Evolutionary conservation across 2,113 vertebrate species (phyloP).

Genomic region (Enhydra lutris): DNA sequence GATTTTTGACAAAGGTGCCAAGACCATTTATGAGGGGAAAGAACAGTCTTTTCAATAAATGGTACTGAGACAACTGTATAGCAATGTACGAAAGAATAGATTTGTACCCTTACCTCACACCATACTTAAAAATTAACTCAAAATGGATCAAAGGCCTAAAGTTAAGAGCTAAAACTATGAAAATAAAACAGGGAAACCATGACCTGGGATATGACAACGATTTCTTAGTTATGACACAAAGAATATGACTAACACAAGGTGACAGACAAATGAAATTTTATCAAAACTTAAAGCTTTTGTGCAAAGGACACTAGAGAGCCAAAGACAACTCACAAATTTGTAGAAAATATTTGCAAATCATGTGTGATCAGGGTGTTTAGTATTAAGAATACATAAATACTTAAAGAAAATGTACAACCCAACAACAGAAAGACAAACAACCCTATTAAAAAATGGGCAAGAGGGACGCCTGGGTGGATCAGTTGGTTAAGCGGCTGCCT

Average conservation of each 20-base stretch:
- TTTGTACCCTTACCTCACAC: neutral
- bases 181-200: neutral
- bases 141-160: neutral
- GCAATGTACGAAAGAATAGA: neutral
- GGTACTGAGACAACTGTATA: neutral
- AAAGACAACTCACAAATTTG: neutral
- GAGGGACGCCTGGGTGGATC: no score
- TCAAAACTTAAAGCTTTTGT: neutral
- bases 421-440: neutral
- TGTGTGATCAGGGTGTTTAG: neutral
- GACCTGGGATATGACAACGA: neutral
- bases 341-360: neutral
- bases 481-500: no score
- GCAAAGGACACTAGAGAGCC: neutral
- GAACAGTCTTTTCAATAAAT: neutral
- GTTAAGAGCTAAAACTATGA: neutral
- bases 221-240: neutral
- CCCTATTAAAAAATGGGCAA: neutral
- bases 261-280: neutral
- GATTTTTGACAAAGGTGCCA: neutral
- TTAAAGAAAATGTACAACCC: neutral
- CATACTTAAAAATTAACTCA: neutral
- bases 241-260: neutral
- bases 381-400: neutral
- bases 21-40: neutral